Evolutionary conservation across 2,888 invertebrate species (phyloP).

Genomic region (Drosophila nigricruria): DNA sequence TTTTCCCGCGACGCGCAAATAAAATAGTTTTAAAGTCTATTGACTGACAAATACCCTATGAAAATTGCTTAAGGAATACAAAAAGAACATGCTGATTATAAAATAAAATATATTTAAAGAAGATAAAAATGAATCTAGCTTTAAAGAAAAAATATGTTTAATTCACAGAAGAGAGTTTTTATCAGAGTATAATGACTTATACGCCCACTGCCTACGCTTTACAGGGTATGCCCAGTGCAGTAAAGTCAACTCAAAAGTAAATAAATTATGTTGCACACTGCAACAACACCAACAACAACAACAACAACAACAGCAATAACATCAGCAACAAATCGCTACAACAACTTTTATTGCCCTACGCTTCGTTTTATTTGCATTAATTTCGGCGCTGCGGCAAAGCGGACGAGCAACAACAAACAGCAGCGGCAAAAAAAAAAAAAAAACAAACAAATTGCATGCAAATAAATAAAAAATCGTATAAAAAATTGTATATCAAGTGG

Average conservation of each 20-base stretch:
- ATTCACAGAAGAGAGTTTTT: too few relatives aligned
- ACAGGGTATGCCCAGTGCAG: slow-evolving; percentile 23
- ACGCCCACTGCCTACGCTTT: neutral
- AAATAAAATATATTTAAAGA: neutral
- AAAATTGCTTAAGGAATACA: neutral
- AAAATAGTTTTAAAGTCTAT: neutral
- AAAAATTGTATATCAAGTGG: slow-evolving; percentile 33
- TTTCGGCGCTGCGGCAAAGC: slow-evolving; percentile 54
- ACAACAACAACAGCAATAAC: slow-evolving; percentile 19
- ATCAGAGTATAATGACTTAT: too few relatives aligned
- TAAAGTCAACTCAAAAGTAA: slow-evolving; percentile 57
- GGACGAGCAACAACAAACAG: slow-evolving; percentile 22
- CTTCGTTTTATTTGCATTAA: slow-evolving; percentile 73
- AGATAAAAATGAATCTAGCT: neutral
- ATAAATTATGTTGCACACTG: slow-evolving; percentile 70
- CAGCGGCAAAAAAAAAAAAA: neutral
- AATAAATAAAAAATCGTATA: slow-evolving; percentile 42
- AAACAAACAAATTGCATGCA: slow-evolving; percentile 26
- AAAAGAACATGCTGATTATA: neutral
- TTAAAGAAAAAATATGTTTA: too few relatives aligned
- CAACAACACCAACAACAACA: slow-evolving; percentile 23
- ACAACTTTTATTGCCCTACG: slow-evolving; percentile 65
- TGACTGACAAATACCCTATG: slow-evolving; percentile 6
- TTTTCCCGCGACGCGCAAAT: slow-evolving; percentile 51
- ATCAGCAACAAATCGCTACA: slow-evolving; percentile 41